phyloP scores from a whole-genome alignment of 2,888 invertebrate species.

The Calliopum simillimum region DNA sequence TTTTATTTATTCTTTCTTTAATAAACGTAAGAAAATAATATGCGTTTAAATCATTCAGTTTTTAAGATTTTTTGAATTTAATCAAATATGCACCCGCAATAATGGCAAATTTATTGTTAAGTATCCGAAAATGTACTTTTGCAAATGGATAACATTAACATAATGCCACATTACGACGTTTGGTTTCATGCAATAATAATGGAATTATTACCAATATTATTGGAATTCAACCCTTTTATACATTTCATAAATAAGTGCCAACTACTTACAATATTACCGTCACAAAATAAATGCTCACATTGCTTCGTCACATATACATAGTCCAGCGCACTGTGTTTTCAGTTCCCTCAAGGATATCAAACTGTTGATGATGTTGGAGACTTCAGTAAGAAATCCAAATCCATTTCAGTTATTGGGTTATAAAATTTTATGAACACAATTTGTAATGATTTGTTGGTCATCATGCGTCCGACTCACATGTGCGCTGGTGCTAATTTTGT shows the following conservation, averaged over 20 bases:
- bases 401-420: conserved; percentile 50
- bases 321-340: background rate
- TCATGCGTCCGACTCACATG: background rate
- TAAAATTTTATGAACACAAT: conserved; percentile 50
- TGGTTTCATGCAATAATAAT: conserved; percentile 30
- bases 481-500: background rate
- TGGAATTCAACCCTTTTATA: conserved; percentile 2
- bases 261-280: background rate
- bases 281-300: background rate
- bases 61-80: background rate
- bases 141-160: conserved; percentile 32
- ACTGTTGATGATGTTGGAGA: background rate
- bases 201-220: conserved; percentile 22
- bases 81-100: background rate
- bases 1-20: background rate
- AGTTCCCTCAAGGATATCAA: conserved; percentile 1
- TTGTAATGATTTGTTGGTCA: conserved; percentile 42
- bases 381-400: conserved; percentile 30
- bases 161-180: conserved; percentile 18
- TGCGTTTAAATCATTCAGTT: conserved; percentile 13
- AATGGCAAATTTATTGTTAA: conserved; percentile 39
- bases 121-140: conserved; percentile 38
- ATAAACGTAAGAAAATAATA: no score
- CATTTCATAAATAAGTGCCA: conserved; percentile 3
- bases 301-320: background rate